Percentiles rank a stretch among this genome's conserved stretches.
Evolutionary conservation across 2,113 vertebrate species (phyloP).

Genomic region (Lophura nycthemera): DNA sequence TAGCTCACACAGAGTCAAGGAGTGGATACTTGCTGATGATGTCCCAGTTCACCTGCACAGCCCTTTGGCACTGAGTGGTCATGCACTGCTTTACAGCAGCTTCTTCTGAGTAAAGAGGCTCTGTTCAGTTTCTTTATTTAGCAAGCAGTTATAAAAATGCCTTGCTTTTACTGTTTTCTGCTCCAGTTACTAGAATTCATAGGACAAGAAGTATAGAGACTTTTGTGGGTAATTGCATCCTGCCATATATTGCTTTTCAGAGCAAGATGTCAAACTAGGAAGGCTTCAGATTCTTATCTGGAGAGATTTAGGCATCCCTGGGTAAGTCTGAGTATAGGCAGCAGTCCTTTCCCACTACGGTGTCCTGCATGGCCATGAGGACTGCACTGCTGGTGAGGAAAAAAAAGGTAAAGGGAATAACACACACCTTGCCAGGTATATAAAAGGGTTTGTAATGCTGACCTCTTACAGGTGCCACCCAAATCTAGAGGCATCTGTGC

Average conservation of each 20-base stretch:
- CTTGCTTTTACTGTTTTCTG: conserved; percentile 17
- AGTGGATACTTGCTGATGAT: background rate
- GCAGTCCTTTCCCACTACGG: background rate
- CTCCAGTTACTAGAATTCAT: conserved; percentile 15
- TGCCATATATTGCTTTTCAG: background rate
- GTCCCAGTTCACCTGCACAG: background rate
- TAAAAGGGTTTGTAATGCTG: background rate
- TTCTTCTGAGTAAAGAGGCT: conserved; percentile 28
- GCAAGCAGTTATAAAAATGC: background rate
- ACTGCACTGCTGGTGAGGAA: fast-evolving
- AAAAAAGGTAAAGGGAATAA: background rate
- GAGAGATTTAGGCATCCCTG: background rate
- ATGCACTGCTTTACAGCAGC: background rate
- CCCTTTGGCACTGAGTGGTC: background rate
- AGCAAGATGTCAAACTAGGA: background rate
- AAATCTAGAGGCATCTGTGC: background rate
- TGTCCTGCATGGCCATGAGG: fast-evolving
- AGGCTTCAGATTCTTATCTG: background rate
- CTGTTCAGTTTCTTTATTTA: background rate
- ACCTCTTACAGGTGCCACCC: background rate
- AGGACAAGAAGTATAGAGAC: background rate
- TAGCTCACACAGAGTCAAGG: background rate
- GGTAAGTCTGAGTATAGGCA: background rate
- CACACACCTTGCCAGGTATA: background rate
- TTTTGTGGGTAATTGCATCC: background rate